These are phyloP conservation scores for Phoxinus phoxinus DNA, from an alignment of 2,113 vertebrate species.

Conservation along the genomic window DNA sequence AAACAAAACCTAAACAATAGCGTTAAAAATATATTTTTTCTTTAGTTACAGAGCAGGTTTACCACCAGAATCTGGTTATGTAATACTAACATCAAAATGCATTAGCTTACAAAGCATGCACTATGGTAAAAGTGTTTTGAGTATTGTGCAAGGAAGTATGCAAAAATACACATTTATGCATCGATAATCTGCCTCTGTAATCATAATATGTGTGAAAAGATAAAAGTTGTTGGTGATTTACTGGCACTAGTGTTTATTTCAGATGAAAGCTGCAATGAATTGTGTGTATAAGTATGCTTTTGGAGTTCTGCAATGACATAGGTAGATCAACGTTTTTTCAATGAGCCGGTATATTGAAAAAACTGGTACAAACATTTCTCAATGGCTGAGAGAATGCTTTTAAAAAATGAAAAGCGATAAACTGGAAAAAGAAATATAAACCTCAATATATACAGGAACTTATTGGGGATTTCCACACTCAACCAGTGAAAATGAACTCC, in stretches of 20 bases:
- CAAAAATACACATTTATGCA: too few relatives aligned
- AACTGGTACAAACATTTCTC: background rate
- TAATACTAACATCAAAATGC: background rate
- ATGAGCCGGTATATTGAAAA: background rate
- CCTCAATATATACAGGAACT: background rate
- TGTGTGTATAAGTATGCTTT: background rate
- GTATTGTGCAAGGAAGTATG: too few relatives aligned
- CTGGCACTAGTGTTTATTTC: background rate
- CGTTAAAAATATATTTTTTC: too few relatives aligned
- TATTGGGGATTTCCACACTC: background rate
- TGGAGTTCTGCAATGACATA: background rate
- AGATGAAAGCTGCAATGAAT: background rate
- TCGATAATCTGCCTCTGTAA: background rate
- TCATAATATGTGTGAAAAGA: background rate
- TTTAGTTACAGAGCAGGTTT: background rate
- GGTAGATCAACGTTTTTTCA: background rate
- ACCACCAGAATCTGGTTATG: background rate
- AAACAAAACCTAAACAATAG: background rate
- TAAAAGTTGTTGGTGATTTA: background rate
- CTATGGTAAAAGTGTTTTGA: background rate
- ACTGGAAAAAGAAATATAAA: background rate
- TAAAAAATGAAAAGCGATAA: background rate
- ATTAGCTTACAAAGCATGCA: background rate
- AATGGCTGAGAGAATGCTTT: background rate
- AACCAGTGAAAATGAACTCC: background rate